Evolutionary conservation across 2,113 vertebrate genomes (phyloP).

Genomic region (Centropristis striata): DNA sequence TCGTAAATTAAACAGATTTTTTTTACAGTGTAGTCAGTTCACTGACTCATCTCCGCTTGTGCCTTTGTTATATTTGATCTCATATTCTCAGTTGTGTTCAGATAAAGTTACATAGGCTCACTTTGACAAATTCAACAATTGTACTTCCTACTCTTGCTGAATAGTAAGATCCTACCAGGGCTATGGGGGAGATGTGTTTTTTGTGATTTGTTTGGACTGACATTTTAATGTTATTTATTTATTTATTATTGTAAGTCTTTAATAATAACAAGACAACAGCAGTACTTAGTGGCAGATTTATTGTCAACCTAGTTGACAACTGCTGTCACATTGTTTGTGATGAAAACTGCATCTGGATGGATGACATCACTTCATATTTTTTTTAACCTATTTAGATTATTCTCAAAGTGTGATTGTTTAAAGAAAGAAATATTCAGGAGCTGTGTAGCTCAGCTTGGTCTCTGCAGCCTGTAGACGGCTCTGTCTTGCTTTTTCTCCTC

Average conservation of each 20-base stretch:
- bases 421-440: conserved; percentile 5
- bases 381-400: neutral
- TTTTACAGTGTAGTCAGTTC: too few species aligned
- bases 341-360: neutral
- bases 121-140: too few species aligned
- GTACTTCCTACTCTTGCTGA: too few species aligned
- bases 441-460: conserved; percentile 46
- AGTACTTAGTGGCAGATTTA: conserved; percentile 26
- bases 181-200: neutral
- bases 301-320: too few species aligned
- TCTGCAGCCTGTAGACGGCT: conserved; percentile 35
- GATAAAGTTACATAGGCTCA: too few species aligned
- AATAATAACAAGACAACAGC: conserved; percentile 10
- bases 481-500: conserved; percentile 31
- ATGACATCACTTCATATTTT: too few species aligned
- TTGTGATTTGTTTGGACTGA: conserved; percentile 23
- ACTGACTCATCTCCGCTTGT: neutral
- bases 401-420: neutral
- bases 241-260: conserved; percentile 27
- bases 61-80: too few species aligned
- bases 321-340: neutral
- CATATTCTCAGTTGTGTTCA: too few species aligned
- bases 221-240: conserved; percentile 45
- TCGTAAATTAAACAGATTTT: too few species aligned
- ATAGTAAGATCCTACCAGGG: neutral